Conservation (phyloP, 2,113 vertebrate genomes). For the Meles meles region DNA sequence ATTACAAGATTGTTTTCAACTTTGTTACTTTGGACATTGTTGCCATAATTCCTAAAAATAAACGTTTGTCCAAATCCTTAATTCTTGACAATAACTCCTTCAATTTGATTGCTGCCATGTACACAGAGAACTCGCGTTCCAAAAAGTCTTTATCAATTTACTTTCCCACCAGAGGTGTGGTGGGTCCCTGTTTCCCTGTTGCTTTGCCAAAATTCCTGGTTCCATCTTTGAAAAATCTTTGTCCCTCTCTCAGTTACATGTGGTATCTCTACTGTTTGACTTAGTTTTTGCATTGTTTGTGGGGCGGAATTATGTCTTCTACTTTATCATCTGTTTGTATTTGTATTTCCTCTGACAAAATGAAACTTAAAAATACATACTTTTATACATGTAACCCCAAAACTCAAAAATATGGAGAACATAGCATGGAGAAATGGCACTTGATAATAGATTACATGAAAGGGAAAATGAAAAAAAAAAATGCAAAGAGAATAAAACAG, state of each 20-base stretch:
- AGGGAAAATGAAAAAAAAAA: neutral
- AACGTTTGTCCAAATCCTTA: neutral
- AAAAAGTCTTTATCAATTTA: neutral
- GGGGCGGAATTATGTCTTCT: neutral
- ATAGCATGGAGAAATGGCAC: neutral
- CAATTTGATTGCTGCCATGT: neutral
- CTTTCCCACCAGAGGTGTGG: neutral
- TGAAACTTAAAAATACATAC: conserved; percentile 28
- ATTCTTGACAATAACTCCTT: conserved; percentile 4
- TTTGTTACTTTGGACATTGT: conserved; percentile 33
- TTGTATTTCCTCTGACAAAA: conserved; percentile 43
- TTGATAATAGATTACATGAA: neutral
- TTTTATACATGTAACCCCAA: conserved; percentile 6
- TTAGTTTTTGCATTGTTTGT: neutral
- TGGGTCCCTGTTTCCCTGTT: neutral
- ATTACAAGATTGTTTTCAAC: neutral
- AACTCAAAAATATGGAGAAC: neutral
- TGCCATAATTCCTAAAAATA: neutral
- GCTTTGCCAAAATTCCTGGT: neutral
- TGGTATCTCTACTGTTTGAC: neutral
- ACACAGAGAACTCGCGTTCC: neutral
- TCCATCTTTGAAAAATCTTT: neutral
- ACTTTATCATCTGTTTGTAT: conserved; percentile 18
- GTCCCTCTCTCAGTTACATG: neutral
- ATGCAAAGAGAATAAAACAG: neutral